phyloP scores from a whole-genome alignment of 2,113 vertebrate species.

The Pandion haliaetus region DNA sequence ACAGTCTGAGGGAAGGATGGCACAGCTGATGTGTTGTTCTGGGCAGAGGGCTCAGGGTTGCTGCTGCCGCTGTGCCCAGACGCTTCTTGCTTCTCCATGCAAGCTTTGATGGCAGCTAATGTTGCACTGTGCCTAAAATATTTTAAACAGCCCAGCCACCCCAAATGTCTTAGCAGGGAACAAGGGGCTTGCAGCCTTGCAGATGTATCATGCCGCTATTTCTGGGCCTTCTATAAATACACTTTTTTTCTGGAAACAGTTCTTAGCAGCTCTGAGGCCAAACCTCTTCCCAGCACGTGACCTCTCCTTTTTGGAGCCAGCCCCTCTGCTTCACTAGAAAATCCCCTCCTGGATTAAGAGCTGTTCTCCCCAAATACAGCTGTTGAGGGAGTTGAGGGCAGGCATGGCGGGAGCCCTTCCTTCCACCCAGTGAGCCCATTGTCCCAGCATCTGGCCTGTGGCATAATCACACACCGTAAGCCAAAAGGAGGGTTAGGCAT shows the following conservation, averaged over 20 bases:
- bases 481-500: background rate
- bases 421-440: background rate
- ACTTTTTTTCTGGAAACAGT: background rate
- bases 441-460: accelerated
- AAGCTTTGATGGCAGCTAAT: background rate
- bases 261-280: background rate
- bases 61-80: accelerated
- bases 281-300: background rate
- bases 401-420: background rate
- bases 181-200: background rate
- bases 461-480: background rate
- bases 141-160: background rate
- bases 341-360: background rate
- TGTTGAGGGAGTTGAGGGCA: background rate
- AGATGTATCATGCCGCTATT: background rate
- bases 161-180: background rate
- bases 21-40: background rate
- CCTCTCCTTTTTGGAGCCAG: background rate
- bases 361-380: background rate
- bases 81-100: accelerated
- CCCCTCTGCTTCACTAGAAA: background rate
- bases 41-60: background rate
- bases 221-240: background rate
- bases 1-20: accelerated
- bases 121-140: background rate